Conservation (phyloP, 2,888 invertebrate genomes). For the Epinotia nisella region DNA sequence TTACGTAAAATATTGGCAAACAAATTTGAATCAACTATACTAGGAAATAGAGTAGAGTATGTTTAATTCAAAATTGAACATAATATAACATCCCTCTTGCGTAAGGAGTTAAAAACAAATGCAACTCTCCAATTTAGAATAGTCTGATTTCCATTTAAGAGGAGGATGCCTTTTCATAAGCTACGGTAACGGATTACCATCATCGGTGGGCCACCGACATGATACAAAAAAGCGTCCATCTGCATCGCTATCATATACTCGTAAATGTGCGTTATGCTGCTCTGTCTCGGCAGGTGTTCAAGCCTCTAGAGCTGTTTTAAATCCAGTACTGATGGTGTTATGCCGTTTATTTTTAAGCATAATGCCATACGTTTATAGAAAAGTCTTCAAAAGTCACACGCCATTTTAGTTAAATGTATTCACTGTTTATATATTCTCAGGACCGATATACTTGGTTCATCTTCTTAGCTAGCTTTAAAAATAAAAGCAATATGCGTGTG, state of each 20-base stretch:
- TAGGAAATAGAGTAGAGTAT: too few relatives aligned
- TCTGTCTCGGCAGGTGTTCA: conserved; percentile 2
- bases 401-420: background rate
- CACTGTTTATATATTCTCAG: background rate
- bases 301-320: conserved; percentile 33
- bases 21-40: too few relatives aligned
- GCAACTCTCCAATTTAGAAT: too few relatives aligned
- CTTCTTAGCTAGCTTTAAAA: background rate
- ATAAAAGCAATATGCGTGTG: conserved; percentile 1
- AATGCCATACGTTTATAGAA: conserved; percentile 21
- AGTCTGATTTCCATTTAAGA: too few relatives aligned
- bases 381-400: conserved; percentile 18
- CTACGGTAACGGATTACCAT: background rate
- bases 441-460: background rate
- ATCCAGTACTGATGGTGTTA: conserved; percentile 14
- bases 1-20: too few relatives aligned
- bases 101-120: too few relatives aligned
- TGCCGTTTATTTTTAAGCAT: conserved; percentile 18
- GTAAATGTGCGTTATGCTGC: conserved; percentile 2
- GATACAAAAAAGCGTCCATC: too few relatives aligned
- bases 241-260: background rate
- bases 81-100: too few relatives aligned
- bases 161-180: too few relatives aligned
- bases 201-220: too few relatives aligned
- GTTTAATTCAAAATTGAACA: too few relatives aligned